phyloP scores from a whole-genome alignment of 2,888 invertebrate genomes.

The Metopia argyrocephala region DNA sequence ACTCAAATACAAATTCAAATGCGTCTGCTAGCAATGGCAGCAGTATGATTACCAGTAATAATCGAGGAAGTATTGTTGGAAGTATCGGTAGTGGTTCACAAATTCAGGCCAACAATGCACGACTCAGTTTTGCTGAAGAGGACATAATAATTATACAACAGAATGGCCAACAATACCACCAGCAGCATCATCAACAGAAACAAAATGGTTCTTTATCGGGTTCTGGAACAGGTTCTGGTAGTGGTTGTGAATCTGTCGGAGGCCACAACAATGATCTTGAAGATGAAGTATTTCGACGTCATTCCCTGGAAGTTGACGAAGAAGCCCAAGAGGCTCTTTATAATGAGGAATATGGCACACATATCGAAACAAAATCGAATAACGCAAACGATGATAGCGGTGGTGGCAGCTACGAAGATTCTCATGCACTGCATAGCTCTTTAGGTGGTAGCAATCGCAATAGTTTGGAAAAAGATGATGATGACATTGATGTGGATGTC shows the following conservation, averaged over 20 bases:
- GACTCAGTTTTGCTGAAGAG: slow-evolving; percentile 75
- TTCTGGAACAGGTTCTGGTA: slow-evolving; percentile 49
- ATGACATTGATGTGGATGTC: slow-evolving; percentile 77
- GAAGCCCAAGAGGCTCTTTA: slow-evolving; percentile 73
- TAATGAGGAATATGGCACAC: slow-evolving; percentile 76
- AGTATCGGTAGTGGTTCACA: slow-evolving; percentile 63
- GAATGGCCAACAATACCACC: slow-evolving; percentile 43
- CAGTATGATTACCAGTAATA: slow-evolving; percentile 53
- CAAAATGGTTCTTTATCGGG: slow-evolving; percentile 51
- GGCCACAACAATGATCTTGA: slow-evolving; percentile 66
- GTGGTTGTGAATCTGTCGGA: slow-evolving; percentile 62
- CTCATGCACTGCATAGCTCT: slow-evolving; percentile 77
- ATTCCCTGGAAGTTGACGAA: slow-evolving; percentile 73
- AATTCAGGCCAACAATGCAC: slow-evolving; percentile 67
- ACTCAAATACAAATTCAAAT: slow-evolving; percentile 34
- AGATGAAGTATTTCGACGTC: slow-evolving; percentile 73
- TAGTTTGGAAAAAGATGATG: slow-evolving; percentile 77
- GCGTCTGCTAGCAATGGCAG: slow-evolving; percentile 15
- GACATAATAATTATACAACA: slow-evolving; percentile 70
- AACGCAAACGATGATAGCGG: slow-evolving; percentile 78
- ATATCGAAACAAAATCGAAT: slow-evolving; percentile 75
- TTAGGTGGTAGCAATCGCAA: slow-evolving; percentile 77
- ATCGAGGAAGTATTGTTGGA: slow-evolving; percentile 63
- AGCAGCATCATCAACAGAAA: slow-evolving; percentile 28
- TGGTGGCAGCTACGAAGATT: slow-evolving; percentile 78